Base-by-base conservation (phyloP, 2,113 vertebrate genomes). In the Notarius lentiginosus region DNA sequence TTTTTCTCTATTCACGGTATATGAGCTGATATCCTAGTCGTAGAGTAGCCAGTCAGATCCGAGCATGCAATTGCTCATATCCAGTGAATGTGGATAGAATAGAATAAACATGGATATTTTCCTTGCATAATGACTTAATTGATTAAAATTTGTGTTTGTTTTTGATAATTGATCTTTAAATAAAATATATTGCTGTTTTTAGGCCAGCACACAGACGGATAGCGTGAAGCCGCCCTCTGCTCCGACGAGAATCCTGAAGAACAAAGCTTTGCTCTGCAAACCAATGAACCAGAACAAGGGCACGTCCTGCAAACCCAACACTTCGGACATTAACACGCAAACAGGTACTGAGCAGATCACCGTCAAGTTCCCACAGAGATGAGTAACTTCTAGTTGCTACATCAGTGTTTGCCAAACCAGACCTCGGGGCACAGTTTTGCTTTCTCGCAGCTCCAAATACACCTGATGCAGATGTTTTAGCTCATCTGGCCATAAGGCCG, bases 241-340 rank as follows among this genome's bases (percentile, higher is more conserved):
- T 17, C 93, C 96, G 12, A 94, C 95, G 20, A 95, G 96, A 83
- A 93, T 97, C 83, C 95, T 99, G 58, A 99, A 99, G 94, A 99
- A 99, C 94, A 99, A 99, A 91, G 97, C 98, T 2, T 93, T 99
- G 60, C 91, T 99, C 60, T 99, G 98, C 88, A 96, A 96, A 73
- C 98, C 98, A 2, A 96, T 99, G 92, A 97, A 96, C 63, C 97
- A 98, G 92, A 98, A 97, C 89, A 99, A 99, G 94, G 98, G 97
- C 68, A 95, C 97, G 20, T 97, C 97, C 0, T 99, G 98, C 92
- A 98, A 95, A 92, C 96, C 97, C 79, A 97, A 98, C 90, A 97
- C 95, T 0, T 96, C 94, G 17, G 95, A 96, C 79, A 96, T 95
- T 58, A 96, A 96, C 89, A 95, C 96, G 76, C 98, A 99, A 94